A percentile compares a stretch with the other conserved stretches of the same genome.
phyloP scores from a whole-genome alignment of 2,113 vertebrate species.

The Rousettus leschenaultii region DNA sequence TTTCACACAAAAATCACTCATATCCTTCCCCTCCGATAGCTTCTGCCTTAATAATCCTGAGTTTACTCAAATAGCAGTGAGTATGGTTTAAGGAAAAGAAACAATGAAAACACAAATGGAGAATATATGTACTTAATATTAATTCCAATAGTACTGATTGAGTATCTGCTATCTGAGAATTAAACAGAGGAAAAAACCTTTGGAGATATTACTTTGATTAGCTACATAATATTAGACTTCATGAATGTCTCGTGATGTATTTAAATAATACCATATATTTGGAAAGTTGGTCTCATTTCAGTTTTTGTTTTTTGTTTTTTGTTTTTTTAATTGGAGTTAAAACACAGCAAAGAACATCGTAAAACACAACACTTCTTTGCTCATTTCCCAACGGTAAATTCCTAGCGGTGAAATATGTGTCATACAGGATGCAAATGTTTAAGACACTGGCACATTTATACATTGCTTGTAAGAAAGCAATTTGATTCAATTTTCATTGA shows the following conservation, averaged over 20 bases:
- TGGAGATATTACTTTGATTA: neutral
- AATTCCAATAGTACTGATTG: neutral
- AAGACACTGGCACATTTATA: neutral
- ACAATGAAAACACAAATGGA: neutral
- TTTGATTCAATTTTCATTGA: constrained; percentile 46
- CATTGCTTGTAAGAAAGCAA: neutral
- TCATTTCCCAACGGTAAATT: neutral
- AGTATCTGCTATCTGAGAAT: neutral
- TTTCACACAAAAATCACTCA: neutral
- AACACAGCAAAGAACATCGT: neutral
- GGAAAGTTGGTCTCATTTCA: neutral
- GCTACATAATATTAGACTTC: neutral
- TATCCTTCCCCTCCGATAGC: neutral
- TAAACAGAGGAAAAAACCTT: neutral
- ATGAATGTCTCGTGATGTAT: neutral
- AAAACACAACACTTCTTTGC: neutral
- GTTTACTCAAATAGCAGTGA: neutral
- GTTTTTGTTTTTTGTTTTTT: no score
- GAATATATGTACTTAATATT: neutral
- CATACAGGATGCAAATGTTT: neutral
- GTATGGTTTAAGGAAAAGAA: neutral
- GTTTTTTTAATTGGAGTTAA: neutral
- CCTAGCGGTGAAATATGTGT: neutral
- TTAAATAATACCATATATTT: neutral
- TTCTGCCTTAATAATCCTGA: neutral